These are phyloP conservation scores for Gobius niger DNA, from an alignment of 2,113 vertebrate genomes.

Conservation along the genomic window DNA sequence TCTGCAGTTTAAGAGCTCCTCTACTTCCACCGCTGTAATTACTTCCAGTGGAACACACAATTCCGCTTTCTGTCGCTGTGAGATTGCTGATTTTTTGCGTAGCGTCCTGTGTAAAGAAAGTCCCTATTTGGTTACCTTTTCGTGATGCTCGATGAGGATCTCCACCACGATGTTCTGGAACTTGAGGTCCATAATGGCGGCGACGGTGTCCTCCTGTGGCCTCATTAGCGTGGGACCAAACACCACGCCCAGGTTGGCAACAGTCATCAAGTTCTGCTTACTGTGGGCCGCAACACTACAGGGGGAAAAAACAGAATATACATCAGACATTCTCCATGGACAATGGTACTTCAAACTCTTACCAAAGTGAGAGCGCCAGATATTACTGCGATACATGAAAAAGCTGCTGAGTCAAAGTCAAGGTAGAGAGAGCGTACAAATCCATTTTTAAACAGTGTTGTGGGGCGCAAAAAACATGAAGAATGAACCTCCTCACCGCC, in stretches of 20 bases:
- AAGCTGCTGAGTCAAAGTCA: background rate
- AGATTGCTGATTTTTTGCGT: background rate
- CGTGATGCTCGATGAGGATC: constrained; percentile 93
- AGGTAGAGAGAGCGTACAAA: too few species aligned
- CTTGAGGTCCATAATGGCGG: constrained; percentile 98
- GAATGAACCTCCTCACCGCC: too few species aligned
- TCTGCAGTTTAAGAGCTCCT: background rate
- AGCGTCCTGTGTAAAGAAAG: background rate
- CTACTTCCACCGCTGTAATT: constrained; percentile 7
- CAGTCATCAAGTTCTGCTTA: constrained; percentile 95
- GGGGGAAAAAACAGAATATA: constrained; percentile 21
- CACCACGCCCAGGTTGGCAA: constrained; percentile 96
- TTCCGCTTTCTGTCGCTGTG: background rate
- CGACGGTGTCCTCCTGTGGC: constrained; percentile 94
- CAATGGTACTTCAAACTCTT: too few species aligned
- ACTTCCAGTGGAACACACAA: constrained; percentile 5
- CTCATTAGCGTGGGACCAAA: constrained; percentile 98
- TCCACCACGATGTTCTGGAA: constrained; percentile 99
- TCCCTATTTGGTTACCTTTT: constrained; percentile 80
- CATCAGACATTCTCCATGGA: background rate
- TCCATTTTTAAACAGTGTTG: too few species aligned
- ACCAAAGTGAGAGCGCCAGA: too few species aligned
- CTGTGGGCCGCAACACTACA: constrained; percentile 89
- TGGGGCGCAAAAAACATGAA: too few species aligned
- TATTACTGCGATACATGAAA: background rate